Evolutionary conservation across 1,140 invertebrate genomes (phyloP).

Genomic region (Lineus longissimus): DNA sequence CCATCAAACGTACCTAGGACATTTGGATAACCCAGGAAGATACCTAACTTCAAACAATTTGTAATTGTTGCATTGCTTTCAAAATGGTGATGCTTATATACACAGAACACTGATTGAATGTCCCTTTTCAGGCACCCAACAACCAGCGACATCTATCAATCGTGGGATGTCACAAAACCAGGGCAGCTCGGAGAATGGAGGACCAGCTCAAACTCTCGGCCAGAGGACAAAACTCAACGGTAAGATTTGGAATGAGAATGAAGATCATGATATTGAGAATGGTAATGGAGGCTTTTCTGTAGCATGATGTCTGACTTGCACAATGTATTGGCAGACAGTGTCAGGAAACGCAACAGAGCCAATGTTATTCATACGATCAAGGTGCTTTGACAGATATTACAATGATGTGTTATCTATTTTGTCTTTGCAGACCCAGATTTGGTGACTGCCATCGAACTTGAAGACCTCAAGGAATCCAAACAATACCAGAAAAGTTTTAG

Average conservation of each 20-base stretch:
- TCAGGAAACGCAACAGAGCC: too few species aligned
- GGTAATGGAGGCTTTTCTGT: not conserved
- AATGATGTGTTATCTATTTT: too few species aligned
- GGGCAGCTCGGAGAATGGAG: conserved; percentile 27
- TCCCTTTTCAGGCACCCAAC: not conserved
- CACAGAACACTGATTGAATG: too few species aligned
- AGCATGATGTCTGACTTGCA: not conserved
- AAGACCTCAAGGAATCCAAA: conserved; percentile 77
- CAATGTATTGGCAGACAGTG: too few species aligned
- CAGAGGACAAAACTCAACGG: conserved; percentile 31
- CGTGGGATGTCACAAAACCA: conserved; percentile 4
- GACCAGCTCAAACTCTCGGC: conserved; percentile 15
- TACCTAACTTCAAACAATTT: too few species aligned
- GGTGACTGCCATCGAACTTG: conserved; percentile 67
- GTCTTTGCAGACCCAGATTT: conserved; percentile 33
- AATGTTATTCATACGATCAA: too few species aligned
- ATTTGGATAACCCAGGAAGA: too few species aligned
- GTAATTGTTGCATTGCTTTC: too few species aligned
- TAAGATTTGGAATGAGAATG: conserved; percentile 14
- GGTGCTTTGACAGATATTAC: too few species aligned
- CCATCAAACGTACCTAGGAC: not conserved
- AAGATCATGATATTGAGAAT: not conserved
- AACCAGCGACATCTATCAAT: not conserved
- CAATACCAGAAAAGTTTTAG: conserved; percentile 73
- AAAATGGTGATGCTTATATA: too few species aligned